These are phyloP conservation scores for Lumbricus terrestris DNA, from an alignment of 2,888 invertebrate genomes.

Conservation along the genomic window DNA sequence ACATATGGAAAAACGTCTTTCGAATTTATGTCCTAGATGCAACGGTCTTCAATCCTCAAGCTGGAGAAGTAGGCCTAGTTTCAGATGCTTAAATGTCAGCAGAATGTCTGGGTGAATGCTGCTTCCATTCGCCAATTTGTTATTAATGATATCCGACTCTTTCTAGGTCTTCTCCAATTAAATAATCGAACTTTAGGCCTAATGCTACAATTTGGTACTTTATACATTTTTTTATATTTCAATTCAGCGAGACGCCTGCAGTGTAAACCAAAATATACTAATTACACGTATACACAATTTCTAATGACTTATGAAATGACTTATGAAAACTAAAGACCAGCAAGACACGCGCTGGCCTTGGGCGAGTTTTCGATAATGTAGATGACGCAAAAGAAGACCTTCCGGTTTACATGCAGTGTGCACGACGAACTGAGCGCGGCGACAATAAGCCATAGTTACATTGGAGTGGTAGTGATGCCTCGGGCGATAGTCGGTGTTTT, in stretches of 20 bases:
- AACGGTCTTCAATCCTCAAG: neutral
- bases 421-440: neutral
- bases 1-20: neutral
- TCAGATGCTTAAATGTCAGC: neutral
- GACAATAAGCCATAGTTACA: neutral
- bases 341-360: neutral
- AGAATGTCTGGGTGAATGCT: neutral
- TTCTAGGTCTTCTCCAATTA: no score
- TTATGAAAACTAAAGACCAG: neutral
- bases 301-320: neutral
- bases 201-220: no score
- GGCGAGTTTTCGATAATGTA: conserved; percentile 3
- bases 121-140: neutral
- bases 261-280: no score
- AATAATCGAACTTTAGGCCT: neutral
- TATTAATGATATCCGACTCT: neutral
- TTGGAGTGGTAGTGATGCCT: neutral
- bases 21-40: neutral
- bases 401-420: neutral
- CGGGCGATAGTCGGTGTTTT: neutral
- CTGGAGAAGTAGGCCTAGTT: no score
- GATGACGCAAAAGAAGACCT: neutral
- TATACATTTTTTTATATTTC: no score
- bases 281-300: neutral
- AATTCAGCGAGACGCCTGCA: no score